Base-by-base conservation (phyloP, 2,888 invertebrate species). In the Trachelus tabidus region DNA sequence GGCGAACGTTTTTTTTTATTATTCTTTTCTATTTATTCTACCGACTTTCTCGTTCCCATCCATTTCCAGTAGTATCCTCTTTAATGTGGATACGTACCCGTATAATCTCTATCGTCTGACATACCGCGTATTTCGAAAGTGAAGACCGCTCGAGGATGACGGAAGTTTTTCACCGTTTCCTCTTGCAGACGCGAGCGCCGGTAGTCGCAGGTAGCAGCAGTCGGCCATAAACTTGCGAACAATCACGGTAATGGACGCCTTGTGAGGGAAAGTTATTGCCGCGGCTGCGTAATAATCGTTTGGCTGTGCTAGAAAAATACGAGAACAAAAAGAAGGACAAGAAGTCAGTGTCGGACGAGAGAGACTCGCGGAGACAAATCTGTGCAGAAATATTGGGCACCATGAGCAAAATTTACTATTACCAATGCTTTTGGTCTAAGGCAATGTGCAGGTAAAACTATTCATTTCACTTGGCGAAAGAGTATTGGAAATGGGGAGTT, bases 241-340 rank as follows among this genome's bases (percentile, higher is more conserved):
- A 87, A 87, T 88, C 88, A 86, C 82, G 84, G 83, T 89, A 89
- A 89, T 89, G 86, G 89, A 87, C 86, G 86, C 83, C 85, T 87
- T 88, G 86, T 82, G 83, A 56, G 84, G 88, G 87, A 88, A 87
- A 88, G 87, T 88, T 87, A 85, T 86, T 84, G 85, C 84, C 82
- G 81, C 83, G 81, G 81, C 84, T 82, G 82, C 83, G 84, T 84
- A 87, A 88, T 88, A 87, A 88, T 88, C 85, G 71, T 71, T 71
- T 71, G 87, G 81, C 78, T 81, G 77, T 69, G 80, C 79, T 78
- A 82, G 83, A 79, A 79, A 80, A 71, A 80, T 74, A 56, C 30
- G 11, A 73, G 73, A 71, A 75, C 68, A 75, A 75, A 73, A 68
- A 71, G 75, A 75, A 75, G 75, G 68, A 69, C 73, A 76, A 76